Conservation (phyloP, 2,888 invertebrate genomes). For the Podotricha telesiphe region DNA sequence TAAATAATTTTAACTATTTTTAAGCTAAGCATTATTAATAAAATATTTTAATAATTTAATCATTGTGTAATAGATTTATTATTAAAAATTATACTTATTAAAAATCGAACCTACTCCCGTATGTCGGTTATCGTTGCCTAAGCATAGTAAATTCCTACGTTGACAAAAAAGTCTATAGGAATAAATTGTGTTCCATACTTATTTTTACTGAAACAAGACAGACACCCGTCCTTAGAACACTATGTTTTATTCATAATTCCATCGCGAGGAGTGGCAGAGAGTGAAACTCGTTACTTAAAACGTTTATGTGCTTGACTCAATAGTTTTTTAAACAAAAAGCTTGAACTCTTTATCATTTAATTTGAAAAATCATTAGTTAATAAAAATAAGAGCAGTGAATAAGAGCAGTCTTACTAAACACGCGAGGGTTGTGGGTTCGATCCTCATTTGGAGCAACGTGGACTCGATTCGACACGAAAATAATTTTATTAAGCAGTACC, state of each 20-base stretch:
- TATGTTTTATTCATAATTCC: constrained; percentile 52
- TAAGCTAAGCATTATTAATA: too few species aligned
- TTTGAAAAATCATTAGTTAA: neutral
- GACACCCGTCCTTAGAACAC: constrained; percentile 45
- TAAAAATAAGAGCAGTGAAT: neutral
- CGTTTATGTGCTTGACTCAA: constrained; percentile 54
- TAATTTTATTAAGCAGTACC: neutral
- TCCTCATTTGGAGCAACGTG: neutral
- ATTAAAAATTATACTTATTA: too few species aligned
- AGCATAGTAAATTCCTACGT: neutral
- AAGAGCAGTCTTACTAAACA: neutral
- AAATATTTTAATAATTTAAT: too few species aligned
- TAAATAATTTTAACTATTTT: too few species aligned
- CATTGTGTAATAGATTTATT: too few species aligned
- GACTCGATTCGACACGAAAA: neutral
- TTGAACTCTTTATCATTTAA: constrained; percentile 6
- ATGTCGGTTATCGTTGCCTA: neutral
- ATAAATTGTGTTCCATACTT: constrained; percentile 26
- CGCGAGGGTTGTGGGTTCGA: neutral
- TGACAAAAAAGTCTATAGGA: constrained; percentile 1
- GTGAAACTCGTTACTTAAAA: constrained; percentile 59
- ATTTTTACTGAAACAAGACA: constrained; percentile 39
- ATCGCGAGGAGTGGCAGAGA: constrained; percentile 47
- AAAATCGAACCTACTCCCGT: too few species aligned
- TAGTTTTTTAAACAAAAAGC: constrained; percentile 30